Evolutionary conservation across 2,888 invertebrate genomes (phyloP).

Genomic region (Cancer borealis): DNA sequence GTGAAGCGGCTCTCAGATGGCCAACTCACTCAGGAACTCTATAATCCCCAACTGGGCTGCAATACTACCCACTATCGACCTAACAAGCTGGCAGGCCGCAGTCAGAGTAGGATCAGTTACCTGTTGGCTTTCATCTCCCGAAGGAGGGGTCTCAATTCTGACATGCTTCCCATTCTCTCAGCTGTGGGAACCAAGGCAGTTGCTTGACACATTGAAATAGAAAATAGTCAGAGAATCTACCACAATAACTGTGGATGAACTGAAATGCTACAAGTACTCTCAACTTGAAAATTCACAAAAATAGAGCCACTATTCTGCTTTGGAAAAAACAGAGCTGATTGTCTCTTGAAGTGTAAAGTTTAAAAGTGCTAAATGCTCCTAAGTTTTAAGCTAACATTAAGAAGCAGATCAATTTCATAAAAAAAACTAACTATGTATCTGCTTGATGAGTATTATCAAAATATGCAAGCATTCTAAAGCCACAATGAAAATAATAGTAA

Average conservation of each 20-base stretch:
- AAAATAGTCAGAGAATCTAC: conserved; percentile 46
- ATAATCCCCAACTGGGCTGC: conserved; percentile 69
- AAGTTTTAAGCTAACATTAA: background rate
- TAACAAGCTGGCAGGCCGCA: conserved; percentile 75
- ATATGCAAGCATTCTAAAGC: conserved; percentile 36
- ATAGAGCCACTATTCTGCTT: conserved; percentile 15
- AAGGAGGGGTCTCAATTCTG: conserved; percentile 76
- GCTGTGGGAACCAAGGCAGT: conserved; percentile 70
- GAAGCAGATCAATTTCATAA: background rate
- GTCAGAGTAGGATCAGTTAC: conserved; percentile 71
- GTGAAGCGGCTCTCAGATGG: background rate
- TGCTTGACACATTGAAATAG: conserved; percentile 61
- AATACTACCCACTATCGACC: conserved; percentile 71
- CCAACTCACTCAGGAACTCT: conserved; percentile 35
- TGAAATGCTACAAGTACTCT: conserved; percentile 15
- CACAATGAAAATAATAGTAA: conserved; percentile 16
- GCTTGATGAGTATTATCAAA: background rate
- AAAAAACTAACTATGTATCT: background rate
- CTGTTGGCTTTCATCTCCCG: conserved; percentile 77
- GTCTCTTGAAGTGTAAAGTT: background rate
- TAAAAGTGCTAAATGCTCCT: background rate
- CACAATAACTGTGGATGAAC: conserved; percentile 12
- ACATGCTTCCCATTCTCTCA: conserved; percentile 77
- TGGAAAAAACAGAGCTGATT: conserved; percentile 2
- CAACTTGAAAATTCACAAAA: conserved; percentile 7